phyloP scores from a whole-genome alignment of 2,888 invertebrate genomes.

The Alloplasta piceator region DNA sequence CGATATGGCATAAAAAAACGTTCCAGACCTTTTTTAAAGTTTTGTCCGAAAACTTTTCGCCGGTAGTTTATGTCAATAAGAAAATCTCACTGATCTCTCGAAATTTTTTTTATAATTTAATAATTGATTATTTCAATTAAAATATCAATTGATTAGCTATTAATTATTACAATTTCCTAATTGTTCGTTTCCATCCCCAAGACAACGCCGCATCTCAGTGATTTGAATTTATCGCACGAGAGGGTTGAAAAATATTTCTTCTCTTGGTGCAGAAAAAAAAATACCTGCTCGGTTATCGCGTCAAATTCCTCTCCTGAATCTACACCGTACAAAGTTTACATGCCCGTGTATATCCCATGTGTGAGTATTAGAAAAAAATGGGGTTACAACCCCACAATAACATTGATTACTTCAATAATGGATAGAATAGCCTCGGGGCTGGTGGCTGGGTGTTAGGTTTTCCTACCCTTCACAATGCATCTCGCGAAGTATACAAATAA shows the following conservation, averaged over 20 bases:
- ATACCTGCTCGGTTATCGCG: conserved; percentile 71
- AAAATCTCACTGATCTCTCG: too few relatives aligned
- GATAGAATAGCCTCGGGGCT: conserved; percentile 80
- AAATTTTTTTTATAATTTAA: too few relatives aligned
- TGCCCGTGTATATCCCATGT: conserved; percentile 71
- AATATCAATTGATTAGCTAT: too few relatives aligned
- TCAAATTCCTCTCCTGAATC: conserved; percentile 33
- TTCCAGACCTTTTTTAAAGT: too few relatives aligned
- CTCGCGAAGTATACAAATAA: conserved; percentile 82
- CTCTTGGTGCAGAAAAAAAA: conserved; percentile 41
- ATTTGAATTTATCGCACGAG: not conserved
- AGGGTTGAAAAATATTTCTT: conserved; percentile 20
- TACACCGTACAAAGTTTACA: conserved; percentile 69
- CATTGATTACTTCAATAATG: conserved; percentile 83
- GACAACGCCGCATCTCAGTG: not conserved
- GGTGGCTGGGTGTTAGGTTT: conserved; percentile 81
- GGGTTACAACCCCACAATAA: conserved; percentile 77
- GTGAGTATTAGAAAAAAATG: conserved; percentile 51
- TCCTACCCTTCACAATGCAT: conserved; percentile 77
- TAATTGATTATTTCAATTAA: too few relatives aligned
- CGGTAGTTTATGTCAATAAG: too few relatives aligned
- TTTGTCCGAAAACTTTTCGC: too few relatives aligned
- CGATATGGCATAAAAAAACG: too few relatives aligned
- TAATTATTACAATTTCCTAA: not conserved
- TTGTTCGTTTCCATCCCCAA: conserved; percentile 2